A percentile compares a stretch with the other conserved stretches of the same genome.
phyloP scores from a whole-genome alignment of 1,140 invertebrate species.

The Pentalonia nigronervosa region DNA sequence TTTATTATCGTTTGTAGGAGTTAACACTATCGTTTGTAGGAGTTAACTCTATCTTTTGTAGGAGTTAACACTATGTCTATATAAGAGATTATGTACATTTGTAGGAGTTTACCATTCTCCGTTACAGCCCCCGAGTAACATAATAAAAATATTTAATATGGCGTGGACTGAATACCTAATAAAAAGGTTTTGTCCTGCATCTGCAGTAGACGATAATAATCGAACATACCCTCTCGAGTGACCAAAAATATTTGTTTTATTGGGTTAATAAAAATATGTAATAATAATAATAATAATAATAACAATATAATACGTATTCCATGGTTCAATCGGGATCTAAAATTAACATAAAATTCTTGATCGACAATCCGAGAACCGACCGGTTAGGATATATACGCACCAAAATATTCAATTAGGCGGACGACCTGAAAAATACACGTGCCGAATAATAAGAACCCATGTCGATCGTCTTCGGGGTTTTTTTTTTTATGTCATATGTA shows the following conservation, averaged over 20 bases:
- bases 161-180: too few species aligned
- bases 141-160: too few species aligned
- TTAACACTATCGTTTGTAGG: too few species aligned
- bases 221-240: not conserved
- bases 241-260: not conserved
- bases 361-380: not conserved
- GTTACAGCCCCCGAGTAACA: too few species aligned
- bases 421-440: slow-evolving; percentile 7
- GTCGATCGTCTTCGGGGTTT: not conserved
- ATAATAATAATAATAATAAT: not conserved
- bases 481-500: not conserved
- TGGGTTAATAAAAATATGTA: not conserved
- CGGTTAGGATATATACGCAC: not conserved
- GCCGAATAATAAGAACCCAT: not conserved
- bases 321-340: not conserved
- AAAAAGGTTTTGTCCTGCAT: not conserved
- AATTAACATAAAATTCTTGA: not conserved
- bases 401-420: slow-evolving; percentile 8
- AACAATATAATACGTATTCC: not conserved
- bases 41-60: too few species aligned
- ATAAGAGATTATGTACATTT: too few species aligned
- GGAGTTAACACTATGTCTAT: too few species aligned
- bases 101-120: too few species aligned
- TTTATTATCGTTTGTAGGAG: too few species aligned
- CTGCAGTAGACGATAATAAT: not conserved